phyloP scores from a whole-genome alignment of 2,797 vertebrate genomes.

The Pseudomugil gertrudae region DNA sequence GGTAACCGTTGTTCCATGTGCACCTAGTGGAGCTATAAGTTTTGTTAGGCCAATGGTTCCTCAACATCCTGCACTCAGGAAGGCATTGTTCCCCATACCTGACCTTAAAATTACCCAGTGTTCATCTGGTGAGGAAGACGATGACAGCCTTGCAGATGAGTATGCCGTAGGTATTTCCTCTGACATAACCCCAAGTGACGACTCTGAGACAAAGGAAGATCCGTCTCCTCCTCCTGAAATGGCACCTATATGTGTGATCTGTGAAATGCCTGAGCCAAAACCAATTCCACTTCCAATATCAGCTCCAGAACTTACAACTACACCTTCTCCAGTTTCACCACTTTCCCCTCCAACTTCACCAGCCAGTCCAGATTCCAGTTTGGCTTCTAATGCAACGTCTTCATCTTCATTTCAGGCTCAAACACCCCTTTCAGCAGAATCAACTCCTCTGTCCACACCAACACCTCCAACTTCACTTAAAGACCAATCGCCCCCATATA shows the following conservation, averaged over 20 bases:
- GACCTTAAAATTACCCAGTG: slow-evolving; percentile 99
- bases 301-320: slow-evolving; percentile 72
- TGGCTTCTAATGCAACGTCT: slow-evolving; percentile 76
- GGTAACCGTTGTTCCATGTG: slow-evolving; percentile 66
- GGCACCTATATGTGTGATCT: slow-evolving; percentile 75
- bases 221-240: slow-evolving; percentile 55
- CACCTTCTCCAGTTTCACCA: slow-evolving; percentile 73
- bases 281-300: slow-evolving; percentile 74
- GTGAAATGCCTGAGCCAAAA: slow-evolving; percentile 80
- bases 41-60: slow-evolving; percentile 82
- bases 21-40: slow-evolving; percentile 77
- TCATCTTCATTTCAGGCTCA: slow-evolving; percentile 72
- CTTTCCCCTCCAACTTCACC: slow-evolving; percentile 75
- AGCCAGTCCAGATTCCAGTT: slow-evolving; percentile 75
- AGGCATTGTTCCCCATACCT: slow-evolving; percentile 91
- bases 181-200: slow-evolving; percentile 78
- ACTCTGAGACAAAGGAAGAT: slow-evolving; percentile 73
- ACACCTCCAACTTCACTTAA: slow-evolving; percentile 62
- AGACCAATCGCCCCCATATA: slow-evolving; percentile 49
- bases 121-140: slow-evolving; percentile 94
- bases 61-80: slow-evolving; percentile 82
- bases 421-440: slow-evolving; percentile 76
- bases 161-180: slow-evolving; percentile 75
- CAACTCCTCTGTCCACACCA: slow-evolving; percentile 75
- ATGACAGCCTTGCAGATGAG: slow-evolving; percentile 89